Conservation (phyloP, 2,888 invertebrate genomes). For the Hyposoter didymator region DNA sequence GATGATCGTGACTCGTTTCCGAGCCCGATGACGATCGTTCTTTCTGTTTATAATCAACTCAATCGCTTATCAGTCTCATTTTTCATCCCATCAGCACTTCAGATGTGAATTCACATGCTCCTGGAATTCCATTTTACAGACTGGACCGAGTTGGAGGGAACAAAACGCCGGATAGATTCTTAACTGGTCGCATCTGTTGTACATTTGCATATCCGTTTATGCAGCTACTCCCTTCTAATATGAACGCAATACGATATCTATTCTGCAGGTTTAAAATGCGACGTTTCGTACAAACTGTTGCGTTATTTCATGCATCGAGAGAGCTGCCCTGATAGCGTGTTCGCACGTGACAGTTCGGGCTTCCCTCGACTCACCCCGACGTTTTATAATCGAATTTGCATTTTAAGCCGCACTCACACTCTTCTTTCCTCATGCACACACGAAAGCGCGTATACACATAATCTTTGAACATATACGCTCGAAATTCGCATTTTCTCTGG, state of each 20-base stretch:
- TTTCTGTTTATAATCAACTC: neutral
- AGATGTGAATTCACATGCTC: neutral
- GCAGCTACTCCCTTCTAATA: conserved; percentile 31
- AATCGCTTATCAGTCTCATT: neutral
- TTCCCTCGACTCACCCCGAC: conserved; percentile 50
- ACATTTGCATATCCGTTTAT: conserved; percentile 43
- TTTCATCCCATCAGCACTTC: neutral
- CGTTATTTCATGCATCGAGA: conserved; percentile 69
- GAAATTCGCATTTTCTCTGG: neutral
- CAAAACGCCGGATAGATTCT: conserved; percentile 1
- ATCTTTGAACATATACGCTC: neutral
- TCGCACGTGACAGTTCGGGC: conserved; percentile 66
- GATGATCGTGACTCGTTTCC: no score
- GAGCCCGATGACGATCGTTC: neutral
- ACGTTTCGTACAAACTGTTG: conserved; percentile 67
- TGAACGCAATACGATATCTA: conserved; percentile 31
- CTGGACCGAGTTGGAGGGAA: no score
- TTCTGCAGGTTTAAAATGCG: conserved; percentile 32
- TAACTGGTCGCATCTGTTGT: conserved; percentile 9
- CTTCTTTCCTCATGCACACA: conserved; percentile 32
- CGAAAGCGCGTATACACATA: neutral
- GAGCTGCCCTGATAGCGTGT: conserved; percentile 53
- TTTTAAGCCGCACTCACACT: conserved; percentile 67
- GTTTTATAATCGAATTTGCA: conserved; percentile 75
- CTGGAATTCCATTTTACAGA: neutral